A percentile compares a stretch with the other conserved stretches of the same genome.
These are phyloP conservation scores for Campylorhamphus procurvoides DNA, from an alignment of 2,113 vertebrate genomes.

Conservation along the genomic window DNA sequence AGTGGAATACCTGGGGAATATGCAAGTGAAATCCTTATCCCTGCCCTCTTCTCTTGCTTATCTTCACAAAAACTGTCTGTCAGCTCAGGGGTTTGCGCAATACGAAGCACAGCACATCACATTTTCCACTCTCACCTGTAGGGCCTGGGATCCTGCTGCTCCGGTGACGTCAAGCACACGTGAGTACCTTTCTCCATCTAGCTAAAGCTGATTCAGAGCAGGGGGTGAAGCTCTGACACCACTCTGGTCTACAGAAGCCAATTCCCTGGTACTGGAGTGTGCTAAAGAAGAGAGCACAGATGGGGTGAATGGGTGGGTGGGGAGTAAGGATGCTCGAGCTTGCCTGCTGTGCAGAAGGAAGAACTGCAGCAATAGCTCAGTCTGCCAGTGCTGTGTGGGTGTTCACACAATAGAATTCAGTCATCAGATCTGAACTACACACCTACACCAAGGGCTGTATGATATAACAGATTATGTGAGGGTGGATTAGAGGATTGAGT, in stretches of 20 bases:
- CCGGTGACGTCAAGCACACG: rapidly evolving
- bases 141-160: background rate
- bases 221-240: background rate
- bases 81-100: background rate
- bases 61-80: background rate
- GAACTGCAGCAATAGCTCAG: background rate
- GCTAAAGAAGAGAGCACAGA: background rate
- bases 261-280: background rate
- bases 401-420: constrained; percentile 14
- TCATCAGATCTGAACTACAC: constrained; percentile 32
- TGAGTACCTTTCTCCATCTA: background rate
- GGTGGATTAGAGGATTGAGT: constrained; percentile 47
- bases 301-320: background rate
- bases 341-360: background rate
- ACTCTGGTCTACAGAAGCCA: background rate
- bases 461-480: constrained; percentile 42
- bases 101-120: rapidly evolving
- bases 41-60: background rate
- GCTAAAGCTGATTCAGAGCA: background rate
- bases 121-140: background rate
- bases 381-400: background rate
- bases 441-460: constrained; percentile 53
- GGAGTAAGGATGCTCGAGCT: background rate
- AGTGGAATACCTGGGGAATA: background rate
- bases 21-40: background rate